Evolutionary conservation across 2,888 invertebrate species (phyloP).

Genomic region (Coenonympha glycerion): DNA sequence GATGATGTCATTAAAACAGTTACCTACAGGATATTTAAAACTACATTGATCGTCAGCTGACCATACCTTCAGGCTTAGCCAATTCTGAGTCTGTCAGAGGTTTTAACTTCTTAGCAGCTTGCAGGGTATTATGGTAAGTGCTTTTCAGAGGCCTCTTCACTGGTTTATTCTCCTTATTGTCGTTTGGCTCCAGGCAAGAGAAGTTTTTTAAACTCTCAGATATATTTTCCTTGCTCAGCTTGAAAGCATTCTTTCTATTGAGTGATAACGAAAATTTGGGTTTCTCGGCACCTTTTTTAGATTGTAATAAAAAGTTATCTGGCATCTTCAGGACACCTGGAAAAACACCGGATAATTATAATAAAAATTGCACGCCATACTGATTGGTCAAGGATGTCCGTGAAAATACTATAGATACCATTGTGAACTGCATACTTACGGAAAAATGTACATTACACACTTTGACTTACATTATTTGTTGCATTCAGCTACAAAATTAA

Average conservation of each 20-base stretch:
- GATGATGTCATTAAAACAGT: too few relatives aligned
- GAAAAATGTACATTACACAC: constrained; percentile 51
- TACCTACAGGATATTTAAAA: too few relatives aligned
- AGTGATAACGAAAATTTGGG: constrained; percentile 62
- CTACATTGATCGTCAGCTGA: too few relatives aligned
- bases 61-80: constrained; percentile 48
- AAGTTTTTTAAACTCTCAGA: constrained; percentile 44
- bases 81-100: constrained; percentile 51
- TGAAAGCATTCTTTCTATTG: constrained; percentile 63
- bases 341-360: constrained; percentile 33
- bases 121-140: constrained; percentile 58
- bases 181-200: constrained; percentile 39
- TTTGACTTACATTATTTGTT: constrained; percentile 67
- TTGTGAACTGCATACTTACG: constrained; percentile 50
- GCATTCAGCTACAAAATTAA: constrained; percentile 49
- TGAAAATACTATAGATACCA: constrained; percentile 30
- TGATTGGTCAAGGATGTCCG: constrained; percentile 60
- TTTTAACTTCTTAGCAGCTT: constrained; percentile 64
- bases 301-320: constrained; percentile 65
- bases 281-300: constrained; percentile 64
- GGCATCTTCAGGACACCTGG: constrained; percentile 75
- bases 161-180: constrained; percentile 64
- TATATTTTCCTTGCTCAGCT: constrained; percentile 56
- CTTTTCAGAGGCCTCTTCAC: constrained; percentile 54
- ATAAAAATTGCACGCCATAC: constrained; percentile 43